Conservation (phyloP, 2,113 vertebrate genomes). For the Struthidea cinerea region DNA sequence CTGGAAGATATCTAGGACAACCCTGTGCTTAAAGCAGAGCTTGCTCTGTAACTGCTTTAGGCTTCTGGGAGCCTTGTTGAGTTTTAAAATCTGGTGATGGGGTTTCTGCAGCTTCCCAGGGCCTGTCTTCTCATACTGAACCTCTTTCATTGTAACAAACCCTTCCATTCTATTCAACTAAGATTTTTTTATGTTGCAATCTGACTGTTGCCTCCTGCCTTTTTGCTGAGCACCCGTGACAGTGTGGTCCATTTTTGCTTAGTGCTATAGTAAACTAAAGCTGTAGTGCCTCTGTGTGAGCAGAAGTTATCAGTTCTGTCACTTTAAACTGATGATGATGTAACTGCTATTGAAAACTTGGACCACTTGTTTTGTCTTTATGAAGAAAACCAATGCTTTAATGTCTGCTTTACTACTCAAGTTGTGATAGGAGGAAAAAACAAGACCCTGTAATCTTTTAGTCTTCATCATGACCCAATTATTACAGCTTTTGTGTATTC, state of each 20-base stretch:
- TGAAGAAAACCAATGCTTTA: background rate
- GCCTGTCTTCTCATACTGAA: background rate
- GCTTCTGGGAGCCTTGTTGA: background rate
- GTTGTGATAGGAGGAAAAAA: background rate
- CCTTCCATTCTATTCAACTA: background rate
- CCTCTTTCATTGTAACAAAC: background rate
- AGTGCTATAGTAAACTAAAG: background rate
- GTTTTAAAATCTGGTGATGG: background rate
- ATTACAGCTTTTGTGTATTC: background rate
- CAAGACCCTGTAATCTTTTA: background rate
- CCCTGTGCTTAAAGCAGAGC: background rate
- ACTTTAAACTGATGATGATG: background rate
- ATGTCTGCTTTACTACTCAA: background rate
- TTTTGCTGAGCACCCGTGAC: background rate
- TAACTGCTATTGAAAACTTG: background rate
- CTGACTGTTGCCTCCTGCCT: background rate
- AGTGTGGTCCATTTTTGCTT: background rate
- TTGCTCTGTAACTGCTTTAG: background rate
- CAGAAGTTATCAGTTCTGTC: background rate
- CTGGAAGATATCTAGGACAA: background rate
- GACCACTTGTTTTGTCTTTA: background rate
- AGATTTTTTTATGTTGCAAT: background rate
- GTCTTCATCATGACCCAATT: background rate
- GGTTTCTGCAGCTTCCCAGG: background rate
- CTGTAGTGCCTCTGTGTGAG: background rate